These are phyloP conservation scores for Scaptomyza pallida DNA, from an alignment of 1,140 invertebrate species.

Conservation along the genomic window DNA sequence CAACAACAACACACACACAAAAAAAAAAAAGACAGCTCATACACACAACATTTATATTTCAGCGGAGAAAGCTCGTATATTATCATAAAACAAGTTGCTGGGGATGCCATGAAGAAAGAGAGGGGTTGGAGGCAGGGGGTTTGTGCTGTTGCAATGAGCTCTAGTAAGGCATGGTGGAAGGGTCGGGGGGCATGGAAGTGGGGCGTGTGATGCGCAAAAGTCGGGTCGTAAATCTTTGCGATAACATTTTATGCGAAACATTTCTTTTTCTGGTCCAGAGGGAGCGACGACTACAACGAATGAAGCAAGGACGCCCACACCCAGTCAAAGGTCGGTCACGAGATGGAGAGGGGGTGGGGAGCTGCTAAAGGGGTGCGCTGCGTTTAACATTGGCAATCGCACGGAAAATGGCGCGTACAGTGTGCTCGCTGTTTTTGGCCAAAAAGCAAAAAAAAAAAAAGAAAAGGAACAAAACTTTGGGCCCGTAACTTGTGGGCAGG, in stretches of 20 bases:
- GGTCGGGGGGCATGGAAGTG: slow-evolving; percentile 13
- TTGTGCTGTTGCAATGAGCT: background rate
- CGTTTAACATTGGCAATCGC: slow-evolving; percentile 78
- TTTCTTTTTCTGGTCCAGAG: slow-evolving; percentile 83
- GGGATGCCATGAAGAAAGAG: slow-evolving; percentile 38
- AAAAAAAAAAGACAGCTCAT: slow-evolving; percentile 57
- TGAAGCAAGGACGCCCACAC: slow-evolving; percentile 69
- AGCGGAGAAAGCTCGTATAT: slow-evolving; percentile 84
- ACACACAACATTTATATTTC: slow-evolving; percentile 83
- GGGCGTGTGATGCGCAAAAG: slow-evolving; percentile 84
- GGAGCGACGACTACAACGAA: slow-evolving; percentile 61
- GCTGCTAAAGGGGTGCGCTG: slow-evolving; percentile 47
- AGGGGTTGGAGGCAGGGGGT: slow-evolving; percentile 12
- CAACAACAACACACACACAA: slow-evolving; percentile 12
- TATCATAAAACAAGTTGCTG: slow-evolving; percentile 84
- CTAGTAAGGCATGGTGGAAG: background rate
- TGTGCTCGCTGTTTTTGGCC: slow-evolving; percentile 68
- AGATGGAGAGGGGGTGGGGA: slow-evolving; percentile 3
- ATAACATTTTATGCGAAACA: slow-evolving; percentile 85
- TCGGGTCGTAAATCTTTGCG: slow-evolving; percentile 84
- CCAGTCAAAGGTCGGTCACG: slow-evolving; percentile 8
- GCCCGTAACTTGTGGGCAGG: slow-evolving; percentile 71
- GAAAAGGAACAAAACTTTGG: slow-evolving; percentile 52
- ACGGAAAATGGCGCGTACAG: slow-evolving; percentile 81
- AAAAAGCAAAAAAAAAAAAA: slow-evolving; percentile 36